Percentiles rank a stretch among this genome's conserved stretches.
Evolutionary conservation across 2,888 invertebrate species (phyloP).

Genomic region (Patella ulyssiponensis): DNA sequence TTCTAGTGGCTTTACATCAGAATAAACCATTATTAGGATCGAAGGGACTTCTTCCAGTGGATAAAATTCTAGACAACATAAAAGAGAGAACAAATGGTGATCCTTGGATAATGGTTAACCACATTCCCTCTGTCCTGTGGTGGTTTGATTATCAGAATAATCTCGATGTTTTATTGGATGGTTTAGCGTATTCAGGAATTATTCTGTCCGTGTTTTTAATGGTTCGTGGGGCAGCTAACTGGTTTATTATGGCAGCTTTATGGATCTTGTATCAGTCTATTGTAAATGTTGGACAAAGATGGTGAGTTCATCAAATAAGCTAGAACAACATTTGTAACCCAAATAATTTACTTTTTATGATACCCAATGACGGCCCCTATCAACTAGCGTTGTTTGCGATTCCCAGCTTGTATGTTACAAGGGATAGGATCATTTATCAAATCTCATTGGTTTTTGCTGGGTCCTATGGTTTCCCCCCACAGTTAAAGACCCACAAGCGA

Average conservation of each 20-base stretch:
- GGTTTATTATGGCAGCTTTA: slow-evolving; percentile 66
- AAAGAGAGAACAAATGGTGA: slow-evolving; percentile 44
- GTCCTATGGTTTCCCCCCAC: too few species aligned
- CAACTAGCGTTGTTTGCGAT: neutral
- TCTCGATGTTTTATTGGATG: slow-evolving; percentile 63
- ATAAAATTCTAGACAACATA: slow-evolving; percentile 57
- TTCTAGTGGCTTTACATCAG: slow-evolving; percentile 70
- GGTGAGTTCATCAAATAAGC: slow-evolving; percentile 48
- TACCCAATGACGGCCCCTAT: too few species aligned
- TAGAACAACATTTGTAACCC: neutral
- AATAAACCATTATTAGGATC: slow-evolving; percentile 70
- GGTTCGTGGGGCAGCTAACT: slow-evolving; percentile 69
- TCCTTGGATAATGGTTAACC: slow-evolving; percentile 42
- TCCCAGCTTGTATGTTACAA: neutral
- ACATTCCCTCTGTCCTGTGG: slow-evolving; percentile 69
- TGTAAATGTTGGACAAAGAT: slow-evolving; percentile 70
- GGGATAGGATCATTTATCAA: too few species aligned
- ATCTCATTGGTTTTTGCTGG: too few species aligned
- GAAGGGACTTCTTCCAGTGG: slow-evolving; percentile 69
- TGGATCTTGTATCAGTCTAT: slow-evolving; percentile 72
- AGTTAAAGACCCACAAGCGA: too few species aligned
- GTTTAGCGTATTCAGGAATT: slow-evolving; percentile 65
- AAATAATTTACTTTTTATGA: too few species aligned
- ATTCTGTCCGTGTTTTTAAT: slow-evolving; percentile 63
- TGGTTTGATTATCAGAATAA: slow-evolving; percentile 59